These are phyloP conservation scores for Boloria euphrosyne DNA, from an alignment of 2,888 invertebrate species.

Conservation along the genomic window DNA sequence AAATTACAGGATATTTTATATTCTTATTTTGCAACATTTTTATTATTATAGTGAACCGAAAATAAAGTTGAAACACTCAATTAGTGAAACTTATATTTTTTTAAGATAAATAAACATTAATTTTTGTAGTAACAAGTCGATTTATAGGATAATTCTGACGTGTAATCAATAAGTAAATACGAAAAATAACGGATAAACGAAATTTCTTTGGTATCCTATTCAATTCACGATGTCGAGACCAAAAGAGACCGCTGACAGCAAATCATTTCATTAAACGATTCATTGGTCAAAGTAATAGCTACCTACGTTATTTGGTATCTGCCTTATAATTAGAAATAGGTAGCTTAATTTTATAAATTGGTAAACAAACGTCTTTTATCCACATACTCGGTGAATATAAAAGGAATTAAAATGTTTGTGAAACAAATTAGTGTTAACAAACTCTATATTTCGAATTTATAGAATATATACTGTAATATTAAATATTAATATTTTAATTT, in stretches of 20 bases:
- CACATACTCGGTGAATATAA: too few species aligned
- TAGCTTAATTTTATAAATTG: too few species aligned
- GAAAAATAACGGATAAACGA: conserved; percentile 14
- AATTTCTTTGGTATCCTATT: conserved; percentile 12
- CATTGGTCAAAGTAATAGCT: conserved; percentile 19
- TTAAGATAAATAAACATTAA: background rate
- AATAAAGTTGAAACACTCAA: background rate
- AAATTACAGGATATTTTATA: too few species aligned
- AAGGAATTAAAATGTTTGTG: too few species aligned
- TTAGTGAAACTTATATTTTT: background rate
- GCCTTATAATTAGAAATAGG: background rate
- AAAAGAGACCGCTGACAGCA: conserved; percentile 21
- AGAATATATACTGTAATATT: too few species aligned
- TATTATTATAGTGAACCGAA: too few species aligned
- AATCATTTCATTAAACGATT: conserved; percentile 21
- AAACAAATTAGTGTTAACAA: too few species aligned
- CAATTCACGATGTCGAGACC: conserved; percentile 14
- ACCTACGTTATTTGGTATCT: conserved; percentile 1
- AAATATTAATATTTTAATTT: too few species aligned
- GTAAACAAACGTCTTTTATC: too few species aligned
- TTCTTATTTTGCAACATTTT: too few species aligned
- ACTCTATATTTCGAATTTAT: too few species aligned
- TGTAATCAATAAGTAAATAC: conserved; percentile 1
- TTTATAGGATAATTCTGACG: background rate
- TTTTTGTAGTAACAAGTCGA: background rate